Evolutionary conservation across 2,888 invertebrate species (phyloP).

Genomic region (Crematogaster levior): DNA sequence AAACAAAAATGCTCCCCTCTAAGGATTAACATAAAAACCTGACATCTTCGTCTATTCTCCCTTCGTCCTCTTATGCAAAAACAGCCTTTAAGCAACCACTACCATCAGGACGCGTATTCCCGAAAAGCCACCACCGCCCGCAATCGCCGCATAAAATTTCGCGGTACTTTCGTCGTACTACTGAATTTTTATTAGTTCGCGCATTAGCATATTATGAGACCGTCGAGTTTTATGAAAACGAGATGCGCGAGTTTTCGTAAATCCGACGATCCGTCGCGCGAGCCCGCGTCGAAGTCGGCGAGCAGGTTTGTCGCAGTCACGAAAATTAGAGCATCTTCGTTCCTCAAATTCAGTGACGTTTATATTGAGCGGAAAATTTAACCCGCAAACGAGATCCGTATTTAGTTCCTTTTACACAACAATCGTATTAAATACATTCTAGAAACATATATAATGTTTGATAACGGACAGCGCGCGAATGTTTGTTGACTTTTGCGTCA

Average conservation of each 20-base stretch:
- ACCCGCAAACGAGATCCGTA: neutral
- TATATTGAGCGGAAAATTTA: neutral
- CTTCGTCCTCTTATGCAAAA: conserved; percentile 30
- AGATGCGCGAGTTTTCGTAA: conserved; percentile 50
- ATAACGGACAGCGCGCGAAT: neutral
- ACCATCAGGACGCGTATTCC: conserved; percentile 40
- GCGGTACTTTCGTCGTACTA: conserved; percentile 53
- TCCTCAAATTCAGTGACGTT: neutral
- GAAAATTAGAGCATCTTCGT: conserved; percentile 51
- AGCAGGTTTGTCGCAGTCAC: conserved; percentile 39
- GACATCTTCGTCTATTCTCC: conserved; percentile 24
- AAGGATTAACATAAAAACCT: conserved; percentile 45
- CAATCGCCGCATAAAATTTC: conserved; percentile 57
- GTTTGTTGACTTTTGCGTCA: conserved; percentile 21
- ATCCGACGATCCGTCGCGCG: conserved; percentile 45
- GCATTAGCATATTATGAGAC: conserved; percentile 71
- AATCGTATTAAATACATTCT: neutral
- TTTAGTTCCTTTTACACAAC: too few species aligned
- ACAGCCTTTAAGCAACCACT: conserved; percentile 46
- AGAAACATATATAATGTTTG: neutral
- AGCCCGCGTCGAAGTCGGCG: neutral
- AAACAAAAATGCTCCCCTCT: conserved; percentile 47
- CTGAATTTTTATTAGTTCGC: conserved; percentile 64
- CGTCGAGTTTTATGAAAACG: conserved; percentile 61
- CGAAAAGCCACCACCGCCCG: conserved; percentile 35